Base-by-base conservation (phyloP, 37 sponge, comb jelly and placozoan species). In the Halichondria panicea region DNA sequence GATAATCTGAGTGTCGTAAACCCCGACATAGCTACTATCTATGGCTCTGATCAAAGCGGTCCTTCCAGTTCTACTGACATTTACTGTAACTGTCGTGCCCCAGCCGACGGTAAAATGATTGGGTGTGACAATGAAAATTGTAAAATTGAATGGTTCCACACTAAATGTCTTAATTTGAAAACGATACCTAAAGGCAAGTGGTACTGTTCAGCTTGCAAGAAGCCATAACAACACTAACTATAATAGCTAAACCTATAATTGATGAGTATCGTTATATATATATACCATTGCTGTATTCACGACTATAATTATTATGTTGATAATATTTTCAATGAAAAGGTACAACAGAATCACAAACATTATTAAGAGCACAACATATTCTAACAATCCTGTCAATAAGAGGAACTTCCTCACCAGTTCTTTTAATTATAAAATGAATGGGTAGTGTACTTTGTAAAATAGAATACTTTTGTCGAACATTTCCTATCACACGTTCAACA, bases 401-500 rank as follows among this genome's bases (percentile, higher is more conserved):
- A 8, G 74, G 74, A 1, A 12, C 3, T 5, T 71, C 66, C 32
- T 80, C 66, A 34, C 71, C 66, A 37, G 52, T n/a, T n/a, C 43
- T 63, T 59, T 22, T 53, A 66, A 37, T 59, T 32, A 88, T 11
- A 68, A 68, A 68, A 43, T 68, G 45, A 43, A 68, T 68, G 24
- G 68, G 68, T 43, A 15, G n/a, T 5, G 87, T 90, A 8, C 58
- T 53, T 27, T 69, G 63, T 7, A 90, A 57, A 37, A 91, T 75
- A 15, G 66, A 33, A 39, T 82, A 91, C 48, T 81, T 87, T 53
- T 84, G 79, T 36, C 77, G 34, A 2, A 92, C 77, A 34, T 3
- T 27, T 7, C 88, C 89, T 39, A 92, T 92, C 5, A 92, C 81
- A 11, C 84, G 33, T 76, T 92, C 89, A 0, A 92, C 92, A 56